These are phyloP conservation scores for Gymnodraco acuticeps DNA, from an alignment of 2,797 vertebrate species.

Conservation along the genomic window DNA sequence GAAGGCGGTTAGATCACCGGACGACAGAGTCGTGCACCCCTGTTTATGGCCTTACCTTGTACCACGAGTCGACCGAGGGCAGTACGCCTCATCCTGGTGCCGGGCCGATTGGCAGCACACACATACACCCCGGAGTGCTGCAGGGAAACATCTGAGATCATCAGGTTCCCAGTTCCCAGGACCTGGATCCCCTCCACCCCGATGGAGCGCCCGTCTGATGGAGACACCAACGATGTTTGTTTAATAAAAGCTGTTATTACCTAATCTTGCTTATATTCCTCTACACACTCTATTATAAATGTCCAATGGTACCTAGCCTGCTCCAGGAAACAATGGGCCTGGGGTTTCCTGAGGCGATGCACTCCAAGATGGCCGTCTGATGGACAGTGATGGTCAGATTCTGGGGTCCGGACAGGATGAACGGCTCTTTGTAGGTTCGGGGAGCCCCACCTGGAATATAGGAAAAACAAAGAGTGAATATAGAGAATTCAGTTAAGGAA, in stretches of 20 bases:
- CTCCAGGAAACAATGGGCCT: slow-evolving; percentile 87
- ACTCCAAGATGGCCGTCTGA: slow-evolving; percentile 84
- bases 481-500: neutral
- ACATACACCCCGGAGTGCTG: slow-evolving; percentile 86
- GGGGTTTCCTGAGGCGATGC: slow-evolving; percentile 85
- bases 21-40: too few species aligned
- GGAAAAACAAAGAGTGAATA: neutral
- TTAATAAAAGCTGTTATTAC: neutral
- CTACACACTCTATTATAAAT: neutral
- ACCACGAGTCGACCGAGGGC: slow-evolving; percentile 84
- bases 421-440: slow-evolving; percentile 82
- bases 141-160: slow-evolving; percentile 87
- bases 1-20: too few species aligned
- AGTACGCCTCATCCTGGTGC: slow-evolving; percentile 82
- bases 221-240: neutral
- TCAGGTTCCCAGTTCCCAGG: slow-evolving; percentile 86
- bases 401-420: slow-evolving; percentile 87
- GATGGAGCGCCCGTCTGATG: slow-evolving; percentile 84
- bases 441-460: slow-evolving; percentile 59
- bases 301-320: slow-evolving; percentile 75
- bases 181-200: slow-evolving; percentile 88
- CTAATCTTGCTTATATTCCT: neutral
- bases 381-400: slow-evolving; percentile 85
- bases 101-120: slow-evolving; percentile 83
- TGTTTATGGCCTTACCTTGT: slow-evolving; percentile 77